These are phyloP conservation scores for Anguilla megastoma DNA, from an alignment of 2,797 vertebrate species.

Conservation along the genomic window DNA sequence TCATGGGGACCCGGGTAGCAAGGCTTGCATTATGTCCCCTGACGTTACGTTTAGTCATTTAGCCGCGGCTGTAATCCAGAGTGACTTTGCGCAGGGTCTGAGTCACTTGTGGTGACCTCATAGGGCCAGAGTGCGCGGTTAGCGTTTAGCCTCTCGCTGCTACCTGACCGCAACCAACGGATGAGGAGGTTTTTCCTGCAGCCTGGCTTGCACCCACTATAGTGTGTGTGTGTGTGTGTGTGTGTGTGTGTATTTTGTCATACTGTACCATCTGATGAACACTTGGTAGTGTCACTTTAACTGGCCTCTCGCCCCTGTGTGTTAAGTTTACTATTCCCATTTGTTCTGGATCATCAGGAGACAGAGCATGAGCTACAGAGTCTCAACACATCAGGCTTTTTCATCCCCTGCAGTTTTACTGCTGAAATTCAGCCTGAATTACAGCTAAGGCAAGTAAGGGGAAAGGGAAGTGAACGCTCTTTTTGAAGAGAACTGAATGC, in stretches of 20 bases:
- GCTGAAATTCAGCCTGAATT: background rate
- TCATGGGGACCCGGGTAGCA: background rate
- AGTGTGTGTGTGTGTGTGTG: background rate
- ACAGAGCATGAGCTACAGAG: background rate
- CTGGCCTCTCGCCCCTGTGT: background rate
- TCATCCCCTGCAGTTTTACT: background rate
- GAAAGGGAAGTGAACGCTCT: background rate
- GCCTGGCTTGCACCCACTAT: background rate
- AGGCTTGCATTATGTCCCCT: background rate
- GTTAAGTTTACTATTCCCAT: background rate
- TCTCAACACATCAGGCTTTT: background rate
- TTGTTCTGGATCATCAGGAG: background rate
- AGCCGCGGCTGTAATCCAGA: too few relatives aligned
- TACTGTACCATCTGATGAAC: background rate
- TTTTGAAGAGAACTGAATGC: background rate
- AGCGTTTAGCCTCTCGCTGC: background rate
- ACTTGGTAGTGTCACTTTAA: background rate
- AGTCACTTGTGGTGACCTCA: background rate
- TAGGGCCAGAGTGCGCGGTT: background rate
- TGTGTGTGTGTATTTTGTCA: background rate
- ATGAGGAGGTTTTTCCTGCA: background rate
- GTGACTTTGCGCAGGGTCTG: too few relatives aligned
- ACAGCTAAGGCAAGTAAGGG: background rate
- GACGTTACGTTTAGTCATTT: too few relatives aligned
- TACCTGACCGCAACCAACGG: background rate